A percentile compares a stretch with the other conserved stretches of the same genome.
phyloP scores from a whole-genome alignment of 2,888 invertebrate genomes.

The Muscina levida region DNA sequence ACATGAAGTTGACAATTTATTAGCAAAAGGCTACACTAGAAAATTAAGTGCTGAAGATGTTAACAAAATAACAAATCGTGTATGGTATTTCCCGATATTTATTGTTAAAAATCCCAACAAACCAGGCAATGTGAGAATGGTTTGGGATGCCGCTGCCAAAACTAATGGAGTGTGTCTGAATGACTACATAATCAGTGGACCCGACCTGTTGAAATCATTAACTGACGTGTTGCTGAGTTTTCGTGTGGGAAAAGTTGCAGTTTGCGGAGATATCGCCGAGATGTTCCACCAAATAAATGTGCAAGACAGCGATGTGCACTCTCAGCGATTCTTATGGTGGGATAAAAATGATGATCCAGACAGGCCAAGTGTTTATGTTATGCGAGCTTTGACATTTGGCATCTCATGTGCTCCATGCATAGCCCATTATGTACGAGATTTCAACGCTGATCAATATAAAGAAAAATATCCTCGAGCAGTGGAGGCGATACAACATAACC shows the following conservation, averaged over 20 bases:
- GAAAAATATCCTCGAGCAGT: constrained; percentile 29
- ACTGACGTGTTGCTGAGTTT: too few relatives aligned
- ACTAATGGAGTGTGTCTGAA: constrained; percentile 70
- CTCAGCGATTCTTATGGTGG: constrained; percentile 66
- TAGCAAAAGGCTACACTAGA: constrained; percentile 57
- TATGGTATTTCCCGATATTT: constrained; percentile 5
- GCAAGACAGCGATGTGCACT: constrained; percentile 44
- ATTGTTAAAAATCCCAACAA: too few relatives aligned
- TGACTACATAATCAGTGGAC: constrained; percentile 73
- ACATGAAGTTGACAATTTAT: constrained; percentile 57
- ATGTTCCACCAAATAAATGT: constrained; percentile 64
- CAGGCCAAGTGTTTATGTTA: too few relatives aligned
- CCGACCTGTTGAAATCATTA: constrained; percentile 68
- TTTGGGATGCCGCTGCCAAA: too few relatives aligned
- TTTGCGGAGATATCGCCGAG: constrained; percentile 65
- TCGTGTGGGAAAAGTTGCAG: constrained; percentile 53
- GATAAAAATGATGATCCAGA: constrained; percentile 48
- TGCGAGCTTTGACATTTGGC: constrained; percentile 58
- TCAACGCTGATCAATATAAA: constrained; percentile 6
- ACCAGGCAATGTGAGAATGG: too few relatives aligned
- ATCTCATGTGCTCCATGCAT: constrained; percentile 56
- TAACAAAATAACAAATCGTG: constrained; percentile 28
- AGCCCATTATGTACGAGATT: constrained; percentile 5
- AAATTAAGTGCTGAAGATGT: constrained; percentile 44
- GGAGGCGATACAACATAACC: constrained; percentile 38